phyloP scores from a whole-genome alignment of 30 jellyfish, hydroid and myxozoan genomes.

The Aurelia sp. region DNA sequence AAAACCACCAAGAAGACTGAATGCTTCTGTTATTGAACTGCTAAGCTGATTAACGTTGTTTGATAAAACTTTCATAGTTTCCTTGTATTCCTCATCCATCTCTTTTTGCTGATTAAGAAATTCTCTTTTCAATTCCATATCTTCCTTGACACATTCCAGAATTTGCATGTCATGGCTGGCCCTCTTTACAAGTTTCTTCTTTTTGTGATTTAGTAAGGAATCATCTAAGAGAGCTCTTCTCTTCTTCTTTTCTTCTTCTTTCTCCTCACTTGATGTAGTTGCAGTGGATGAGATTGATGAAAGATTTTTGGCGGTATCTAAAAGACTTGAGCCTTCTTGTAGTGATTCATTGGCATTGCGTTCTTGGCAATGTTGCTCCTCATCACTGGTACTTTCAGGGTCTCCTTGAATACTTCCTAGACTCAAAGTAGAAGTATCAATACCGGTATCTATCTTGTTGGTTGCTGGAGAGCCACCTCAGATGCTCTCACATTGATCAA shows the following conservation, averaged over 20 bases:
- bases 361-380: conserved; percentile 16
- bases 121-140: conserved; percentile 8
- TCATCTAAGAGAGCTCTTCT: conserved; percentile 40
- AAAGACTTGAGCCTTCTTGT: background rate
- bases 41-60: conserved; percentile 9
- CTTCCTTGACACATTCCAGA: conserved; percentile 4
- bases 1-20: background rate
- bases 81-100: conserved; percentile 21
- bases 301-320: background rate
- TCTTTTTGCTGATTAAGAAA: conserved; percentile 7
- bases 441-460: conserved; percentile 3
- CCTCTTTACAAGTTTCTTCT: conserved; percentile 13
- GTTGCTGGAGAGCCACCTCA: conserved; percentile 50
- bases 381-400: background rate
- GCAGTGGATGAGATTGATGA: conserved; percentile 9
- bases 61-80: conserved; percentile 16
- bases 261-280: background rate
- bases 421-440: conserved; percentile 17
- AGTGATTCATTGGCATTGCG: background rate
- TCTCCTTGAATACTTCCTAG: background rate
- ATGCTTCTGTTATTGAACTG: conserved; percentile 11
- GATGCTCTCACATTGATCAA: conserved; percentile 1
- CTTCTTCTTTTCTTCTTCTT: conserved; percentile 6
- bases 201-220: conserved; percentile 18
- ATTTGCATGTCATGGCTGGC: background rate